Base-by-base conservation (phyloP, 2,113 vertebrate species). In the Tachysurus vachellii region DNA sequence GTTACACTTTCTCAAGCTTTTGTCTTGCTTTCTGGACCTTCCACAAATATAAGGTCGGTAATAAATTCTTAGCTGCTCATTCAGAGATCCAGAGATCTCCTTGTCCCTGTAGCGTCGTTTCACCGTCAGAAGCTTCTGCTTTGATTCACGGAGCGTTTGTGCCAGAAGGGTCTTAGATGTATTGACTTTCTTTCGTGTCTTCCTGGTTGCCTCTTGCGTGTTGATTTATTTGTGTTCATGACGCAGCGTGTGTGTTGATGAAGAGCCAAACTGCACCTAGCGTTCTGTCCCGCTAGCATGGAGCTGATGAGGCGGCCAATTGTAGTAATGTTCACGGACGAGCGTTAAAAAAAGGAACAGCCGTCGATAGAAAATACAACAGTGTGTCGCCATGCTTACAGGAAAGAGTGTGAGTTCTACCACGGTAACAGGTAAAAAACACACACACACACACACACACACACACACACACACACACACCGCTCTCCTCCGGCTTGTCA, bases 261-360 rank as follows among this genome's bases (percentile, higher is more conserved):
- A 84, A 68, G 76, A 83, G 82, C 76, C 82, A 89, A 86, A 87
- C 64, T 47, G 73, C 75, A 36, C 80, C 82, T 81, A 86, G 70
- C 26, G 80, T 86, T 86, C 84, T 86, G 80, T 79, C 54, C 57
- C 54, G 42, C 86, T 85, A 85, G 71, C 86, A 83, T 80, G 83
- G 84, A 17, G 89, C 89, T 90, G 88, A 88, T 76, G 83, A 88
- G 80, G 81, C 62, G 36, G 82, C 84, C 86, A 84, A 86, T 53
- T 73, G 42, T 28, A 81, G 68, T 73, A 26, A 23, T 64, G 84
- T 54, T 83, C 82, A 54, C 68, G 83, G 86, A 89, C 79, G 1
- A 50, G 42, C 5, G 21, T 50, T 62, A 83, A 89, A 85, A 85
- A 83, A 77, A 56, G 71, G 71, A 36, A 77, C 73, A 81, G 54